Evolutionary conservation across 1,140 invertebrate genomes (phyloP).

Genomic region (Eumeta japonica): DNA sequence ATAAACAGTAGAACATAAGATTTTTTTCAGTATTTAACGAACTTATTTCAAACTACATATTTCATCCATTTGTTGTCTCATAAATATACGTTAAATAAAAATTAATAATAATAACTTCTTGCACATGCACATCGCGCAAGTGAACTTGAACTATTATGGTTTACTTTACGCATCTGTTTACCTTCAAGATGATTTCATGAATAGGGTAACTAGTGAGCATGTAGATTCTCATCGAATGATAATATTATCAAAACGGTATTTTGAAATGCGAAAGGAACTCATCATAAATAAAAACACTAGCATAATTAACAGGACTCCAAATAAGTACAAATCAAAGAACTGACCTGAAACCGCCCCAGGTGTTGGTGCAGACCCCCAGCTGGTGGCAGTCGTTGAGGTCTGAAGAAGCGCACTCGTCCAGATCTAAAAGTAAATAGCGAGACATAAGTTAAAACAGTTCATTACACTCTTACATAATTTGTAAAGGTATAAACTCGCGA

Average conservation of each 20-base stretch:
- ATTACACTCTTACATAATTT: conserved; percentile 5
- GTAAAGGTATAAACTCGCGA: background rate
- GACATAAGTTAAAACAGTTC: conserved; percentile 4
- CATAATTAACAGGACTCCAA: conserved; percentile 2
- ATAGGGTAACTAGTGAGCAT: background rate
- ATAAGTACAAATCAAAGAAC: too few relatives aligned
- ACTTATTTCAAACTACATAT: too few relatives aligned
- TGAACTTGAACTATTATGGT: too few relatives aligned
- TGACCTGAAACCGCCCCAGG: conserved; percentile 80
- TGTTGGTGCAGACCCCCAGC: conserved; percentile 83
- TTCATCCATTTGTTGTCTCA: too few relatives aligned
- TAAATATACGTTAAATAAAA: too few relatives aligned
- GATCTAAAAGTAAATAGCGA: conserved; percentile 62
- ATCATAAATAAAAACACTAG: conserved; percentile 2
- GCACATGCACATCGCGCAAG: too few relatives aligned
- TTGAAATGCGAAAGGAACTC: background rate
- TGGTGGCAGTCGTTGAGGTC: conserved; percentile 91
- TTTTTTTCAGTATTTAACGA: too few relatives aligned
- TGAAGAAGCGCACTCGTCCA: conserved; percentile 83
- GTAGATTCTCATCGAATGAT: too few relatives aligned
- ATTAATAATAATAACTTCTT: too few relatives aligned
- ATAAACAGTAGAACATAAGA: too few relatives aligned
- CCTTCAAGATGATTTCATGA: too few relatives aligned
- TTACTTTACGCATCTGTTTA: too few relatives aligned
- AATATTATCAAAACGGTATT: background rate